Evolutionary conservation across 2,888 invertebrate species (phyloP), one percentile per base, ranked within the genome.

Genomic region (Nycteola revayana): DNA sequence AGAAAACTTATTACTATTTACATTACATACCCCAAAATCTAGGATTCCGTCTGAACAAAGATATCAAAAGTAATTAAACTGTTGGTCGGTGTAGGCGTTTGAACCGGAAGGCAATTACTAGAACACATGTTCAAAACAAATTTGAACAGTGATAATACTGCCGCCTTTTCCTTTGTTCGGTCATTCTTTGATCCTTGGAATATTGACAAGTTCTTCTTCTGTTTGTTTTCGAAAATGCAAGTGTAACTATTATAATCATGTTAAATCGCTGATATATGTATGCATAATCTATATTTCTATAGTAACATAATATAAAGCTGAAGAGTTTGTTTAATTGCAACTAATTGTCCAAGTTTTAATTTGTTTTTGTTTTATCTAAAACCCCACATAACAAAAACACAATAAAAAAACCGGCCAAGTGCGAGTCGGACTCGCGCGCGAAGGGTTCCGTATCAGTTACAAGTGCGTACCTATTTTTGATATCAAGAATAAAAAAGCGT

Each of bases 151-250:
- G 40, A 49, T 42, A 56, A 44, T 52, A 32, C 27, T 8, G 32
- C 32, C 27, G 30, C 32, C 34, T 32, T 53, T 45, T 35, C 20
- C 37, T 30, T 49, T 39, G 24, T 30, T n/a, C 21, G 44, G 52
- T 49, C 60, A 45, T 36, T 44, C 60, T 56, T 55, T 56, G 47
- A 52, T 47, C 42, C 34, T 33, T n/a, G 25, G 42, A 47, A 34
- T 52, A 46, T 55, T 53, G 54, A 39, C 46, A 41, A 8, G 14
- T 35, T 37, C 42, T 43, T 42, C 32, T 43, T 24, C 28, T 9
- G 14, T 14, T 3, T 14, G 3, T 14, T 14, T 14, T 14, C 5
- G 14, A 14, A n/a, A n/a, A n/a, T n/a, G n/a, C n/a, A n/a, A n/a
- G n/a, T n/a, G n/a, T n/a, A n/a, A n/a, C n/a, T n/a, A n/a, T n/a